These are phyloP conservation scores for Hyposoter didymator DNA, from an alignment of 2,888 invertebrate genomes.

Conservation along the genomic window DNA sequence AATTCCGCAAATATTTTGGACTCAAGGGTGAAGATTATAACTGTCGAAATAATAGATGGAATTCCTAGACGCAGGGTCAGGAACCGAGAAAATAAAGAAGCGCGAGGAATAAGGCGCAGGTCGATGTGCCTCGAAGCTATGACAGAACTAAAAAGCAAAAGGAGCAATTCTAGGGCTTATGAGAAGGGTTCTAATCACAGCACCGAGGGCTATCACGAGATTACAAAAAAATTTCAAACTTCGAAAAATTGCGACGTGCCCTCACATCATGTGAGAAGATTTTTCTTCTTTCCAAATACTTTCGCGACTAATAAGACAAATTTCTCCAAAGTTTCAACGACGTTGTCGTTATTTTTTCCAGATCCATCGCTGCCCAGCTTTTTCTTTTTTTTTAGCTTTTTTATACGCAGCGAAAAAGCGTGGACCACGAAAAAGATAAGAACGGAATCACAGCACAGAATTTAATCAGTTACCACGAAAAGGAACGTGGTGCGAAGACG, in stretches of 20 bases:
- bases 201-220: constrained; percentile 74
- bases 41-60: constrained; percentile 22
- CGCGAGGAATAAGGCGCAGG: not conserved
- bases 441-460: constrained; percentile 37
- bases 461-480: constrained; percentile 69
- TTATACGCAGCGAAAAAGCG: not conserved
- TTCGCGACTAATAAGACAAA: not conserved
- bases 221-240: constrained; percentile 55
- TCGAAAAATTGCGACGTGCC: constrained; percentile 50
- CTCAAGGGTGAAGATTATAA: not conserved
- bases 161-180: constrained; percentile 20
- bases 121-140: constrained; percentile 48
- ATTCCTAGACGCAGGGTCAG: constrained; percentile 56
- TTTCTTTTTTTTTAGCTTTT: not conserved
- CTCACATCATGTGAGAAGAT: not conserved
- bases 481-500: constrained; percentile 26
- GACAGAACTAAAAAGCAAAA: constrained; percentile 13
- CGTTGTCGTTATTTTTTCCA: constrained; percentile 53
- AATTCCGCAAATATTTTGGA: not conserved
- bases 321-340: not conserved
- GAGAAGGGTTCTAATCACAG: constrained; percentile 69
- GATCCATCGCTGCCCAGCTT: constrained; percentile 22
- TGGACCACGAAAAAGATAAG: not conserved
- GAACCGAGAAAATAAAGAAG: constrained; percentile 18
- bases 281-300: not conserved